These are phyloP conservation scores for Dynastes hyllus DNA, from an alignment of 2,888 invertebrate species.

Conservation along the genomic window DNA sequence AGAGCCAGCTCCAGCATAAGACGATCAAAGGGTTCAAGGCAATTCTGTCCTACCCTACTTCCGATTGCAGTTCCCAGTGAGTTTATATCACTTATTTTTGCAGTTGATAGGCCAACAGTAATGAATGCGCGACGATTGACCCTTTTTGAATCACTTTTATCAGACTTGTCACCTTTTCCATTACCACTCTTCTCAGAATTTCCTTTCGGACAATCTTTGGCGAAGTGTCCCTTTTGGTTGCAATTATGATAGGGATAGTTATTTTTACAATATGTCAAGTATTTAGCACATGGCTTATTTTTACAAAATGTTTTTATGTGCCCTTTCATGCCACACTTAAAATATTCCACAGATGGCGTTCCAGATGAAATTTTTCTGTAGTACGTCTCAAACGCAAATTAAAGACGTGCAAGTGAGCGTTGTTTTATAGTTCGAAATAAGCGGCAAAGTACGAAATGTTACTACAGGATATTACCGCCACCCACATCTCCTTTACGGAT, in stretches of 20 bases:
- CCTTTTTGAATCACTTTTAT: too few relatives aligned
- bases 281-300: constrained; percentile 43
- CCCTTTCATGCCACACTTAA: constrained; percentile 52
- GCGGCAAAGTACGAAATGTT: not conserved
- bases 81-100: constrained; percentile 13
- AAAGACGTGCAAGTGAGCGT: too few relatives aligned
- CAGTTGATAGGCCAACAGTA: constrained; percentile 45
- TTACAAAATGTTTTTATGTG: constrained; percentile 46
- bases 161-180: too few relatives aligned
- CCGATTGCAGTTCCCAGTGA: too few relatives aligned
- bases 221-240: constrained; percentile 25
- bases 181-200: not conserved
- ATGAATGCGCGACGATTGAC: constrained; percentile 19
- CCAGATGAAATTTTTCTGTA: too few relatives aligned
- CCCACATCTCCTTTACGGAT: not conserved
- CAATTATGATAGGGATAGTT: constrained; percentile 12
- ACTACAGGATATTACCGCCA: not conserved
- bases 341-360: not conserved
- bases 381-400: too few relatives aligned
- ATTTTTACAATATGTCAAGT: not conserved
- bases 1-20: too few relatives aligned
- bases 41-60: too few relatives aligned
- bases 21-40: too few relatives aligned
- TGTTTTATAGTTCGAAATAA: too few relatives aligned
- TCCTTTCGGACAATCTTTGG: constrained; percentile 9